A percentile compares a stretch with the other conserved stretches of the same genome.
Evolutionary conservation across 2,888 invertebrate genomes (phyloP).

Genomic region (Hoplodrina blanda): DNA sequence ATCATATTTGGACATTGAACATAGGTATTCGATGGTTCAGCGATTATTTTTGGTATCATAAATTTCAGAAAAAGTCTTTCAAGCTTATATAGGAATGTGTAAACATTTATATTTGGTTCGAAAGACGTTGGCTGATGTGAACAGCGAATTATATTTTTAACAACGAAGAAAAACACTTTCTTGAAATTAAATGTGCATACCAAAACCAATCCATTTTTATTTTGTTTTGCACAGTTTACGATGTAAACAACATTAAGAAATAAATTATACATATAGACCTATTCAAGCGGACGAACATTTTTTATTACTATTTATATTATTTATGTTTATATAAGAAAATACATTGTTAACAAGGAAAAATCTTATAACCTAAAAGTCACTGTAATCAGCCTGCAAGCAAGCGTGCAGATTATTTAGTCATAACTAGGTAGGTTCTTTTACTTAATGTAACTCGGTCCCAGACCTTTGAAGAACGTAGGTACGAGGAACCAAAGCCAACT

Average conservation of each 20-base stretch:
- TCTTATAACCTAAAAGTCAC: too few species aligned
- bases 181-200: slow-evolving; percentile 10
- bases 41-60: background rate
- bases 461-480: too few species aligned
- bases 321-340: too few species aligned
- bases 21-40: background rate
- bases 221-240: slow-evolving; percentile 17
- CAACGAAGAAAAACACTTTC: slow-evolving; percentile 1
- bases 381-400: too few species aligned
- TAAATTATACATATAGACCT: slow-evolving; percentile 18
- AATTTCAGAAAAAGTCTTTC: background rate
- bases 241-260: slow-evolving; percentile 20
- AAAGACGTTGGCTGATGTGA: background rate
- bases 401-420: too few species aligned
- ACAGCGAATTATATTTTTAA: slow-evolving; percentile 16
- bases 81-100: slow-evolving; percentile 10
- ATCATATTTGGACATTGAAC: slow-evolving; percentile 13
- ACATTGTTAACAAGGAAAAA: too few species aligned
- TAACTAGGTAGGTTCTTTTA: too few species aligned
- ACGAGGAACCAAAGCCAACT: too few species aligned
- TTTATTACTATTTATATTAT: too few species aligned
- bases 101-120: slow-evolving; percentile 27
- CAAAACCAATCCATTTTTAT: slow-evolving; percentile 15
- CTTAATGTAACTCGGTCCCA: too few species aligned
- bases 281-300: slow-evolving; percentile 21